Base-by-base conservation (phyloP, 2,797 vertebrate genomes). In the Trematomus bernacchii region DNA sequence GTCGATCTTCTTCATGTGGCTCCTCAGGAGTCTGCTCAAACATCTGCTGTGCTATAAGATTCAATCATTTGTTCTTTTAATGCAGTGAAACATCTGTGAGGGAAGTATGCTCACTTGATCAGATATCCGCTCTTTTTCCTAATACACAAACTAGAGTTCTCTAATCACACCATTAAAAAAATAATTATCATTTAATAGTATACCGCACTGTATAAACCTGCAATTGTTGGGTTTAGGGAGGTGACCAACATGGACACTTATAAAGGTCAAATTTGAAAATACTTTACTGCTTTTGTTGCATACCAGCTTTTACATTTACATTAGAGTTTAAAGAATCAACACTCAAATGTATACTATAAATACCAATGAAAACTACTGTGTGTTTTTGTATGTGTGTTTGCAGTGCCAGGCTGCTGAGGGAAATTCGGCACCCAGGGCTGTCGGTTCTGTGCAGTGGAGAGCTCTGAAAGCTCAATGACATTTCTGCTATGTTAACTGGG, bases 401-500 rank as follows among this genome's bases (percentile, higher is more conserved):
- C 5, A 9, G 7, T 37, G 23, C 42, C 43, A 42, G 63, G 19
- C 33, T 57, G 47, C 14, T 57, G 46, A 63, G 63, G 46, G 52
- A 66, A 72, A 50, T 43, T 42, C 19, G 27, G 11, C 0, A 7
- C 73, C 44, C 48, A 6, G 6, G 54, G 67, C 80, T 72, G 44
- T 66, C 58, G 71, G 62, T 50, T 51, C 54, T 63, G 70, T 70
- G 69, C 51, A 53, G 66, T 18, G 47, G 67, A 62, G 59, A 74
- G 42, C 78, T 64, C 66, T 76, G 54, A 74, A 87, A 84, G 81
- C 85, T 78, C 76, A 67, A 14, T 85, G 79, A 89, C 85, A 85
- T 86, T 83, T 86, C 77, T 83, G 52, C 67, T 63, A 85, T 77
- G 73, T 81, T 85, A 73, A 78, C 77, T 53, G 5, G 21, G 68